A percentile compares a stretch with the other conserved stretches of the same genome.
phyloP scores from a whole-genome alignment of 2,113 vertebrate species.

The Hypomesus transpacificus region DNA sequence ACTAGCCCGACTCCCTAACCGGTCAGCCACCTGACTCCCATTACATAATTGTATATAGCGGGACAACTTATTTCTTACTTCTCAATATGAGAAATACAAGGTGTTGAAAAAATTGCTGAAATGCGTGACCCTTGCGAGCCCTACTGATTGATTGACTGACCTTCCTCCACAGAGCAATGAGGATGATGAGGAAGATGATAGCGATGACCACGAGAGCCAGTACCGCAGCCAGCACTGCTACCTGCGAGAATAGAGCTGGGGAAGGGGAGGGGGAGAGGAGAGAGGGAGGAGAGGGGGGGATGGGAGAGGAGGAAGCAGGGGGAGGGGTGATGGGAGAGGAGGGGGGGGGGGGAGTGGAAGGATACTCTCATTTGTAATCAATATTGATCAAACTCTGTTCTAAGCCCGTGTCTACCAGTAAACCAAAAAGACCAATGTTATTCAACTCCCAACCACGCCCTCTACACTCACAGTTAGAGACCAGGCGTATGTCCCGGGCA shows the following conservation, averaged over 20 bases:
- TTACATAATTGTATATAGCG: too few relatives aligned
- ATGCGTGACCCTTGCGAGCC: too few relatives aligned
- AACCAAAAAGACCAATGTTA: not conserved
- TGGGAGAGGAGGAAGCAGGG: not conserved
- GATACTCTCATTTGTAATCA: too few relatives aligned
- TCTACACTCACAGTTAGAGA: constrained; percentile 69
- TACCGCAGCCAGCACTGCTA: constrained; percentile 82
- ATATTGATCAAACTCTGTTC: too few relatives aligned
- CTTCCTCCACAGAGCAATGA: constrained; percentile 90
- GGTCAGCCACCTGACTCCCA: too few relatives aligned
- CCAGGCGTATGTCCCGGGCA: constrained; percentile 78
- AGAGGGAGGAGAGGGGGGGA: not conserved
- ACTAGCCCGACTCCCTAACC: too few relatives aligned
- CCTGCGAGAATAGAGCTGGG: constrained; percentile 83
- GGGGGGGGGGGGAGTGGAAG: not conserved
- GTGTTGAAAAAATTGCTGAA: too few relatives aligned
- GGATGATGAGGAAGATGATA: constrained; percentile 83
- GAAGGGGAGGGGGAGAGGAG: constrained; percentile 2
- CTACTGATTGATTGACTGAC: constrained; percentile 56
- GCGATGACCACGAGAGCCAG: constrained; percentile 82
- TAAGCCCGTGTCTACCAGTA: not conserved
- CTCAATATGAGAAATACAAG: too few relatives aligned
- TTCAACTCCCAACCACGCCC: not conserved
- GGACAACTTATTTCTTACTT: too few relatives aligned
- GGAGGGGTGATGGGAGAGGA: not conserved